Evolutionary conservation across 2,888 invertebrate genomes (phyloP), one percentile per base, ranked within the genome.

Genomic region (Caenorhabditis sp.): DNA sequence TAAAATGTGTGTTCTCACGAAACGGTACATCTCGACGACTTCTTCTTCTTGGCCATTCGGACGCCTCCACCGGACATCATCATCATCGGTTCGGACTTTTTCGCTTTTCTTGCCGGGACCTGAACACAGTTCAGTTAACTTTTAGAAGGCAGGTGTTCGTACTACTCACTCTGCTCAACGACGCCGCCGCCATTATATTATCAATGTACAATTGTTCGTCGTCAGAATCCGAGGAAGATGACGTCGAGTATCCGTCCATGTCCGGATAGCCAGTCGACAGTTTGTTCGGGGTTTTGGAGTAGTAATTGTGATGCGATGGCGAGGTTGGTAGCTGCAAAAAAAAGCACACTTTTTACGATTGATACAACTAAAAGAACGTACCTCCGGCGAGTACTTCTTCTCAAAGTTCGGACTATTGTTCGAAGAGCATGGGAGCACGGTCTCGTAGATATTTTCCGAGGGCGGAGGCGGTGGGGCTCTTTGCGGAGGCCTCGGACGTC

Each of bases 371-470:
- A 11, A 39, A 32, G 46, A 35, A 13, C 41, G 26, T 11, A 62
- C 62, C 17, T 62, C 62, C 8, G 37, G 48, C 13, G 41, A 26
- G 41, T 55, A 62, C 32, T 80, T 80, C 41, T 68, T 80, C 24
- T 78, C 78, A 37, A 81, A 77, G 17, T 59, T 68, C 5, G 81
- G 81, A 30, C 76, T 77, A 39, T 72, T 79, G 8, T 55, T 37
- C 0, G 75, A 75, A 8, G 79, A 73, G 35, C 79, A 80, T 5
- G 82, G 82, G 13, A 82, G 63, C 20, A 87, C 85, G 2, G 87
- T 87, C 53, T 87, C 87, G 72, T 87, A 87, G 17, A 87, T 82
- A 59, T 86, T 86, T 59, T 87, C 86, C 2, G 81, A 76, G 7
- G 86, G 84, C 1, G 83, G 76, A 7, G 77, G 70, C 30, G 81